These are phyloP conservation scores for Acrobasis repandana DNA, from an alignment of 2,888 invertebrate genomes.

Conservation along the genomic window DNA sequence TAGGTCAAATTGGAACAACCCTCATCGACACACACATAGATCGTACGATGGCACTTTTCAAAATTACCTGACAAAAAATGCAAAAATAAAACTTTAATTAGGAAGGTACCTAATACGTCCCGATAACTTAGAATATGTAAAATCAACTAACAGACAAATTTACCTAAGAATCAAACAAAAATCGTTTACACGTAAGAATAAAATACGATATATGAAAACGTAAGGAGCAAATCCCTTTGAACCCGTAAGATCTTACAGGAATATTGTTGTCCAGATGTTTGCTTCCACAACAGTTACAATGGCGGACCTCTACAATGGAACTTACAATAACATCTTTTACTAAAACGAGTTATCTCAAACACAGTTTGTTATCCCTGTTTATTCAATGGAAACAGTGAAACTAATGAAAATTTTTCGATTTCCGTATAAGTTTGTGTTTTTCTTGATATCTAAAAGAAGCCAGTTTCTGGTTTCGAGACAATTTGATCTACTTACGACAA, in stretches of 20 bases:
- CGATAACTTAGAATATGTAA: too few relatives aligned
- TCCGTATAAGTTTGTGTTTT: neutral
- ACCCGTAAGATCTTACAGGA: neutral
- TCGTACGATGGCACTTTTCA: too few relatives aligned
- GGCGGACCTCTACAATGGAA: neutral
- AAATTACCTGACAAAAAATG: too few relatives aligned
- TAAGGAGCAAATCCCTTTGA: neutral
- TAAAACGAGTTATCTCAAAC: neutral
- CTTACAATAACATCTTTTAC: neutral
- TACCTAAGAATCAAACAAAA: too few relatives aligned
- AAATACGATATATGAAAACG: neutral
- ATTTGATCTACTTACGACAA: too few relatives aligned
- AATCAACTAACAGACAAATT: too few relatives aligned
- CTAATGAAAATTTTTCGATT: neutral
- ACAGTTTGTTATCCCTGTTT: neutral
- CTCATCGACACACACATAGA: too few relatives aligned
- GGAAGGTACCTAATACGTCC: too few relatives aligned
- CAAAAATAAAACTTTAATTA: too few relatives aligned
- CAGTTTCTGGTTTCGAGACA: too few relatives aligned
- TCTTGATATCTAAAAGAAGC: too few relatives aligned
- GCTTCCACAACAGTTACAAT: neutral
- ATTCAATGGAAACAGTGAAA: neutral
- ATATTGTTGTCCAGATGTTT: neutral
- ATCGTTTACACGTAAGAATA: neutral
- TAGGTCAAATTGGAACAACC: too few relatives aligned